Base-by-base conservation (phyloP, 2,888 invertebrate genomes). In the Drosophila borborema region DNA sequence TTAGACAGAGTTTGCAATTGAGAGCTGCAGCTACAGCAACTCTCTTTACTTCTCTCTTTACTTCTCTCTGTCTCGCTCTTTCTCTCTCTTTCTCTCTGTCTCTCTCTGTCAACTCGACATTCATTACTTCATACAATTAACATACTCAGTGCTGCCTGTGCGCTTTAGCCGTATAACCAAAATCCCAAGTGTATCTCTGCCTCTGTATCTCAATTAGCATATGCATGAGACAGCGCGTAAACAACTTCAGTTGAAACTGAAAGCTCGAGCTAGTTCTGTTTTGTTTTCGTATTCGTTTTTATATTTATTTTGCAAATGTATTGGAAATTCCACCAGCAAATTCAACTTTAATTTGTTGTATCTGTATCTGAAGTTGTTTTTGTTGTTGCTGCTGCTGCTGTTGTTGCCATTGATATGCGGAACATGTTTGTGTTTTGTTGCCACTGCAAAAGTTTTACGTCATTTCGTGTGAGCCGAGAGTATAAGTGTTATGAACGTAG, bases 341-440 rank as follows among this genome's bases (percentile, higher is more conserved):
- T 64, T 66, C 74, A 73, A 81, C 81, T 72, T 77, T 41, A 68
- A 72, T 77, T 80, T 76, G 61, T 55, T 80, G 68, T 53, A 53
- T 67, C 49, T 49, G 40, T 60, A 40, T 18, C 28, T 49, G 28
- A 28, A 38, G 64, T 36, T 51, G 59, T 43, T 51, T 38, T 23
- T 64, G 46, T 7, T 62, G 36, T 23, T 63, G 34, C n/a, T 63
- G 43, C 9, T 49, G 46, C 18, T 46, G 53, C 23, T 80, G 72
- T 63, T 83, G 74, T 66, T 83, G 72, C 66, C 63, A 81, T 87
- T 89, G 81, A 86, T 83, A 90, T 87, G 86, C 86, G 90, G 87
- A 90, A 90, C 86, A 89, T 89, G 86, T 83, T 87, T 85, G 73
- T 51, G 89, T 83, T 88, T 51, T 78, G 77, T 86, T 72, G 85